Base-by-base conservation (phyloP, 2,113 vertebrate species). In the Crotalus viridis region DNA sequence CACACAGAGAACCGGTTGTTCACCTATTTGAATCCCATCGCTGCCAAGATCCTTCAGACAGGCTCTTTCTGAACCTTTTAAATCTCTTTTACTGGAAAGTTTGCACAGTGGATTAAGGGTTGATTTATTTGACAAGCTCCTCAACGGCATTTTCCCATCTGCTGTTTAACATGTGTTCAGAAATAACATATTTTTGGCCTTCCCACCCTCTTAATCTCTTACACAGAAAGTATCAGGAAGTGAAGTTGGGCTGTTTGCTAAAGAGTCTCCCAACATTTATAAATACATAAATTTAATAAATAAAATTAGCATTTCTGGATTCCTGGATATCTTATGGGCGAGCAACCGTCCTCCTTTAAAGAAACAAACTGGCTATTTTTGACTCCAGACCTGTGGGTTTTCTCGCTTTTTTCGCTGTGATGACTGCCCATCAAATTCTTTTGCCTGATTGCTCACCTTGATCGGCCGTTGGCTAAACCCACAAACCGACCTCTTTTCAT, bases 401-500 rank as follows among this genome's bases (percentile, higher is more conserved):
- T 55, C 0, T 15, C 19, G n/a, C 17, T 33, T 74, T 5, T 74
- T 4, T 74, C 64, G 7, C n/a, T 1, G 2, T 19, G 52, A 43
- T 3, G 22, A 13, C 33, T 21, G 22, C 17, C 86, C 12, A 5
- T 88, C 91, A 88, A 55, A n/a, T n/a, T 26, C 24, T 57, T 57
- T 51, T 85, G 87, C 56, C 52, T 48, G 22, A 2, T 48, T 4
- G 69, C 64, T 90, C 26, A 85, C 15, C 28, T n/a, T 81, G 21
- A 61, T 64, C 48, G 33, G 54, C 61, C 6, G 5, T 59, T 81
- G 91, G 61, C 51, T 39, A 33, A 90, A 85, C 46, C 89, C 89
- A 59, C 12, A 0, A 90, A 94, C 2, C 39, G 87, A 74, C 22
- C 22, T 86, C 0, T 0, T n/a, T 90, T 21, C 93, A 2, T 0